These are phyloP conservation scores for Drosophila funebris DNA, from an alignment of 1,140 invertebrate species.

Conservation along the genomic window DNA sequence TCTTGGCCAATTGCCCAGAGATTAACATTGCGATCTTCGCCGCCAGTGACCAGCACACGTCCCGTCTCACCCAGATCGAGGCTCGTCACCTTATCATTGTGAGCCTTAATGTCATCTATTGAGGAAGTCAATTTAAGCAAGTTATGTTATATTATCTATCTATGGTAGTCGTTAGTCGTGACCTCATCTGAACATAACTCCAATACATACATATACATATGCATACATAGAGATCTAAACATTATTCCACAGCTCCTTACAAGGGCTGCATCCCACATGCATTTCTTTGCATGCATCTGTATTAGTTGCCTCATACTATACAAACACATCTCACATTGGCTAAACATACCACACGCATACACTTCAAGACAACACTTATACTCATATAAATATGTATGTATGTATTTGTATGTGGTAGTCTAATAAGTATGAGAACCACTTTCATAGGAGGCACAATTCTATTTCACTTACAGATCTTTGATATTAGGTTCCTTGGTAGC, in stretches of 20 bases:
- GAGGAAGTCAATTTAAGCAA: not conserved
- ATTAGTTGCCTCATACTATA: slow-evolving; percentile 15
- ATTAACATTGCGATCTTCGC: slow-evolving; percentile 98
- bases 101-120: slow-evolving; percentile 93
- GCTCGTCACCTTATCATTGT: slow-evolving; percentile 93
- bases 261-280: slow-evolving; percentile 47
- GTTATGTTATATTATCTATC: not conserved
- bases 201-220: slow-evolving; percentile 3
- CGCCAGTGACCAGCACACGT: slow-evolving; percentile 96
- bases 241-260: slow-evolving; percentile 31
- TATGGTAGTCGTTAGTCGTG: slow-evolving; percentile 3
- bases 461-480: slow-evolving; percentile 76
- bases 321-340: slow-evolving; percentile 8
- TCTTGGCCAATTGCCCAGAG: slow-evolving; percentile 98
- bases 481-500: slow-evolving; percentile 61
- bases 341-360: not conserved
- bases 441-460: slow-evolving; percentile 49
- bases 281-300: slow-evolving; percentile 17
- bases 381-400: not conserved
- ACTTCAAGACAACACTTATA: not conserved
- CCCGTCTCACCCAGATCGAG: slow-evolving; percentile 94
- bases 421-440: slow-evolving; percentile 42
- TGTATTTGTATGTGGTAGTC: slow-evolving; percentile 4
- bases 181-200: slow-evolving; percentile 6
- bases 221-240: not conserved